These are phyloP conservation scores for Cisticola juncidis DNA, from an alignment of 2,113 vertebrate genomes.

Conservation along the genomic window DNA sequence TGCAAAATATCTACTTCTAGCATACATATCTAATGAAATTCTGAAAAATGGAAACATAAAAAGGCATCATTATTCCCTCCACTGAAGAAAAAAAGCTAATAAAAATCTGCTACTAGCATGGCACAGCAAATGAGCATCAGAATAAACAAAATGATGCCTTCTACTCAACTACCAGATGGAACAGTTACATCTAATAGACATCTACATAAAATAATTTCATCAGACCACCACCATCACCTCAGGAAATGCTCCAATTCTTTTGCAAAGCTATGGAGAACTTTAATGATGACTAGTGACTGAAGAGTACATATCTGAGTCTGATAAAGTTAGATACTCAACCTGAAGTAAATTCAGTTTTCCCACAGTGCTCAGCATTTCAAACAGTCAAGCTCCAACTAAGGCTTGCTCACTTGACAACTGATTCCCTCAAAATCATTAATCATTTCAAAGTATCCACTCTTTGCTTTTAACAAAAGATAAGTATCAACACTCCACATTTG, in stretches of 20 bases:
- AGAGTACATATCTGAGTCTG: background rate
- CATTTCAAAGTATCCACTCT: background rate
- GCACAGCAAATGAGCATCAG: background rate
- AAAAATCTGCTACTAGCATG: background rate
- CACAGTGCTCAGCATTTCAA: background rate
- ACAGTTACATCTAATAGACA: fast-evolving
- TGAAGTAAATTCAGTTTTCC: background rate
- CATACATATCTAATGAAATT: background rate
- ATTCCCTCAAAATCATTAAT: background rate
- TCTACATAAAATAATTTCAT: background rate
- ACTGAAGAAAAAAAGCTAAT: background rate
- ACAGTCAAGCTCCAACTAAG: background rate
- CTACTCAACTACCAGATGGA: background rate
- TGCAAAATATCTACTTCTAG: background rate
- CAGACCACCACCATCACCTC: background rate
- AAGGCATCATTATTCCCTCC: background rate
- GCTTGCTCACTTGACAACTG: background rate
- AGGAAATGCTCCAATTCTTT: background rate
- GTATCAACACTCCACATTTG: background rate
- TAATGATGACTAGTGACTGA: background rate
- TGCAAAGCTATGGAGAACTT: background rate
- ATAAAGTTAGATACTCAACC: background rate
- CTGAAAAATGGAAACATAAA: background rate
- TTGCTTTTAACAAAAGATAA: background rate
- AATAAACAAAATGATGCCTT: background rate